Percentiles rank a stretch among this genome's conserved stretches.
phyloP scores from a whole-genome alignment of 2,113 vertebrate genomes.

The Cynoglossus semilaevis region DNA sequence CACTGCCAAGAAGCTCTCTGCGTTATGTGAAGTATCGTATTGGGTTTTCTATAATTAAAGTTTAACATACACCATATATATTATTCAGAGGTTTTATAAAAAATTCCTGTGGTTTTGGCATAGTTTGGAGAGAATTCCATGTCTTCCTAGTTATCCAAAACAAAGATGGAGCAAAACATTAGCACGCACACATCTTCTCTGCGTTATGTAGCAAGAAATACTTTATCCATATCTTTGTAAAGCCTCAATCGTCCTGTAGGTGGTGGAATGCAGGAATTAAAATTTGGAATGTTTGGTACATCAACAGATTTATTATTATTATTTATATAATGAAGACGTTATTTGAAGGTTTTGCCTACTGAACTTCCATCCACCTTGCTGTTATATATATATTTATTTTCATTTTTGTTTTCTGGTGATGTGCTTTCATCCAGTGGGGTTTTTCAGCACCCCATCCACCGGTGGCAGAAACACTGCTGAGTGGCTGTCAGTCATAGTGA shows the following conservation, averaged over 20 bases:
- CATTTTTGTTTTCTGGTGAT: too few species aligned
- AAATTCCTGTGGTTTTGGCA: conserved; percentile 13
- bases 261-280: too few species aligned
- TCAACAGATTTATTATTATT: too few species aligned
- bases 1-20: conserved; percentile 14
- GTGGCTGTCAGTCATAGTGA: conserved; percentile 74
- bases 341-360: too few species aligned
- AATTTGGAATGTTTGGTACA: too few species aligned
- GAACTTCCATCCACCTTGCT: too few species aligned
- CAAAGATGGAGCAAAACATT: background rate
- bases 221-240: conserved; percentile 10
- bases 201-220: background rate
- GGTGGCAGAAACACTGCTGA: conserved; percentile 62
- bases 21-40: conserved; percentile 19
- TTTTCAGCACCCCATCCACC: background rate
- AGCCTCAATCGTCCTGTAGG: too few species aligned
- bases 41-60: conserved; percentile 32
- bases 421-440: background rate
- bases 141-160: conserved; percentile 20
- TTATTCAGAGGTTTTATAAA: conserved; percentile 14
- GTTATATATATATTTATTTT: too few species aligned
- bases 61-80: conserved; percentile 8
- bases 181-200: background rate
- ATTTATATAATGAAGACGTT: too few species aligned
- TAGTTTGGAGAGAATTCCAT: conserved; percentile 23